Evolutionary conservation across 2,797 vertebrate genomes (phyloP).

Genomic region (Prionace glauca): DNA sequence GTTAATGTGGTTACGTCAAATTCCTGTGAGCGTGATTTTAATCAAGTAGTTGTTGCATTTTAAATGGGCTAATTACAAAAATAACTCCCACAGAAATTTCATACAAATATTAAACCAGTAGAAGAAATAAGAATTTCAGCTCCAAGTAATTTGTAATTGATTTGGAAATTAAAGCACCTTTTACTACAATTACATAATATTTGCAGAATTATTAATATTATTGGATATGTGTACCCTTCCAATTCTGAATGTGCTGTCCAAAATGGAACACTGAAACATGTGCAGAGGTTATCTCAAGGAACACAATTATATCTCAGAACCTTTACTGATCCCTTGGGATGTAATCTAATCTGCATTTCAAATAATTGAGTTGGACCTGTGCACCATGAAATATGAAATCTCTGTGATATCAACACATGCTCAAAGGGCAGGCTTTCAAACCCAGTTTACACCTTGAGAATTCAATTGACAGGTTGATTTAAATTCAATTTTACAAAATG

Average conservation of each 20-base stretch:
- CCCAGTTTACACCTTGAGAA: not conserved
- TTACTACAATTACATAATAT: not conserved
- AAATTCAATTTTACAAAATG: not conserved
- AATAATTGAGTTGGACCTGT: slow-evolving; percentile 2
- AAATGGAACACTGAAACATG: not conserved
- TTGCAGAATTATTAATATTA: not conserved
- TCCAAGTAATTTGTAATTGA: not conserved
- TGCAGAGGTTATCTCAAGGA: slow-evolving; percentile 25
- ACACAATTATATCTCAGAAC: not conserved
- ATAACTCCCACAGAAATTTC: not conserved
- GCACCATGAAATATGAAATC: not conserved
- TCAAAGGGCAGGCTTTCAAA: not conserved
- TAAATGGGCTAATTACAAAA: not conserved
- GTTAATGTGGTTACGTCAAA: not conserved
- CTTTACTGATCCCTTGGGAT: not conserved
- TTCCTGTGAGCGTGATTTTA: not conserved
- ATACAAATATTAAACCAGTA: not conserved
- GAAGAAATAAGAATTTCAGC: not conserved
- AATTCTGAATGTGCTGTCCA: not conserved
- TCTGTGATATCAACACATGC: not conserved
- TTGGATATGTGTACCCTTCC: not conserved
- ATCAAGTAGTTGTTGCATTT: not conserved
- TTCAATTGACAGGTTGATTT: slow-evolving; percentile 12
- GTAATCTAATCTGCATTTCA: slow-evolving; percentile 21
- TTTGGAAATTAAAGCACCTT: not conserved